Conservation (phyloP, 2,888 invertebrate genomes). For the Tenodera sinensis region DNA sequence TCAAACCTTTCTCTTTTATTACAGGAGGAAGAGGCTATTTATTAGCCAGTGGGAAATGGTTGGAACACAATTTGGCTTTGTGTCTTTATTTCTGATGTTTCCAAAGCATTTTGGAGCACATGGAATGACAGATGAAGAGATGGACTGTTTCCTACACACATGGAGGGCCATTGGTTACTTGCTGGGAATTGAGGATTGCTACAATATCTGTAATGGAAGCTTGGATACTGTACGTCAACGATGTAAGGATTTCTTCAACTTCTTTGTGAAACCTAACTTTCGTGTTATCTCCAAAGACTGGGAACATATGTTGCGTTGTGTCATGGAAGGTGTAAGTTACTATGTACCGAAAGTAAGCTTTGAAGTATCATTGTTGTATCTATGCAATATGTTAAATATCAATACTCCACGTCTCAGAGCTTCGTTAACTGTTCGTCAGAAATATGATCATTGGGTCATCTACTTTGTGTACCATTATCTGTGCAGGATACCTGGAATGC, state of each 20-base stretch:
- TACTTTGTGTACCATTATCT: conserved; percentile 18
- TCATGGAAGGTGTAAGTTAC: conserved; percentile 40
- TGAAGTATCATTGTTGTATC: conserved; percentile 32
- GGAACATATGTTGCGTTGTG: conserved; percentile 46
- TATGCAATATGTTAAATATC: conserved; percentile 31
- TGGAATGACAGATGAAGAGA: conserved; percentile 43
- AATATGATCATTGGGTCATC: conserved; percentile 32
- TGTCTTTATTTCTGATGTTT: conserved; percentile 47
- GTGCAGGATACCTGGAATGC: conserved; percentile 21
- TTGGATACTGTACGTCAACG: conserved; percentile 40
- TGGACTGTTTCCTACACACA: conserved; percentile 52
- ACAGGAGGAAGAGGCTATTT: neutral
- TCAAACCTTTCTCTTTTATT: neutral
- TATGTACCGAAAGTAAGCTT: conserved; percentile 39
- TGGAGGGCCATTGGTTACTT: conserved; percentile 53
- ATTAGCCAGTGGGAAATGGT: conserved; percentile 54
- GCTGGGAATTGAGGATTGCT: conserved; percentile 43
- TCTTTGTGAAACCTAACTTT: conserved; percentile 42
- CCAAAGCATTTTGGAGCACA: conserved; percentile 44
- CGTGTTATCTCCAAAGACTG: conserved; percentile 40
- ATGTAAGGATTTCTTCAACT: conserved; percentile 38
- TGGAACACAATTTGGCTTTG: conserved; percentile 51
- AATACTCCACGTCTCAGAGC: conserved; percentile 37
- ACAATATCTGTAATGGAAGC: conserved; percentile 27
- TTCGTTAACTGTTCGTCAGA: conserved; percentile 33